Percentiles rank a stretch among this genome's conserved stretches.
Conservation (phyloP, 2,888 invertebrate genomes). For the Patella caerulea region DNA sequence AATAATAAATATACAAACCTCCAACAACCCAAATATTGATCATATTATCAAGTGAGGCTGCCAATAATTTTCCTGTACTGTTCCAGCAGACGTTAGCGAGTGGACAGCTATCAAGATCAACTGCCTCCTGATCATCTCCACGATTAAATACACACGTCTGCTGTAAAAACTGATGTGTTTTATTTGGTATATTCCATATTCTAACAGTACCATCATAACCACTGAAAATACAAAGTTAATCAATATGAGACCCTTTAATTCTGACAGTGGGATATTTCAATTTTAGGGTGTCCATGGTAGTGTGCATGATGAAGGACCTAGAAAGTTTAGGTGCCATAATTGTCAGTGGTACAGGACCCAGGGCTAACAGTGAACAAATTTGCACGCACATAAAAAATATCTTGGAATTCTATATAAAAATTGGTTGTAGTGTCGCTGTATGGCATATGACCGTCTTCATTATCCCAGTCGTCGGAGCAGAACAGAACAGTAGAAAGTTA, state of each 20-base stretch:
- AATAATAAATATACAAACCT: conserved; percentile 61
- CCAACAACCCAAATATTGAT: conserved; percentile 76
- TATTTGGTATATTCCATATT: conserved; percentile 74
- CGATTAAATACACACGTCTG: conserved; percentile 76
- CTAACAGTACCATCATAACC: conserved; percentile 78
- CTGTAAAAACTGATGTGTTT: conserved; percentile 72
- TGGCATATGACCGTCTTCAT: no score
- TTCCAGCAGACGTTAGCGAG: conserved; percentile 75
- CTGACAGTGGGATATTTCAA: no score
- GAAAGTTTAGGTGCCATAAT: no score
- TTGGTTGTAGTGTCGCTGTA: no score
- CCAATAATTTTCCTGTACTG: conserved; percentile 74
- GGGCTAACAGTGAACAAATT: no score
- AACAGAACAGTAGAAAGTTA: no score
- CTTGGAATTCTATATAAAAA: no score
- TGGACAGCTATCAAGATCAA: conserved; percentile 74
- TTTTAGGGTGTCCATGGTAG: no score
- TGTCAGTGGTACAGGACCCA: no score
- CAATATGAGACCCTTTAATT: neutral
- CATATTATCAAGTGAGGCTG: conserved; percentile 76
- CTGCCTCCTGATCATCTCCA: conserved; percentile 65
- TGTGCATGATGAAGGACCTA: no score
- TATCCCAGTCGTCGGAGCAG: no score
- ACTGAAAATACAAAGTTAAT: conserved; percentile 59
- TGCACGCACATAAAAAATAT: no score